Conservation (phyloP, 2,888 invertebrate species). For the Norana najaformis region DNA sequence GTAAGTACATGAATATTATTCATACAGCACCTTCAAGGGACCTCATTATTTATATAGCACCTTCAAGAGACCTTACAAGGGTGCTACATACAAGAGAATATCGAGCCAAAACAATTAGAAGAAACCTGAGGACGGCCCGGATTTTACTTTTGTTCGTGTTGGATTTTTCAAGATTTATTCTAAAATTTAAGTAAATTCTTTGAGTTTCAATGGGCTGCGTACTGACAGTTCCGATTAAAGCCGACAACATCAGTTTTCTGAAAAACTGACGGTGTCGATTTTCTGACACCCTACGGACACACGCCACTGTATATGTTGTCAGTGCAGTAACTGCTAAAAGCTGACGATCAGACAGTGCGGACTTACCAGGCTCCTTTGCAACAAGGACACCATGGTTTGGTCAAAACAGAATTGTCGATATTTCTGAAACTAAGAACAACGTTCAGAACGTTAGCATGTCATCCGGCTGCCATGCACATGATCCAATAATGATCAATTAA, state of each 20-base stretch:
- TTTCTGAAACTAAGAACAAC: constrained; percentile 18
- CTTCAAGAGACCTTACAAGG: not conserved
- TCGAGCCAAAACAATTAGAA: too few species aligned
- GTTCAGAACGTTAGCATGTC: not conserved
- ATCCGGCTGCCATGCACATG: not conserved
- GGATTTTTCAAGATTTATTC: too few species aligned
- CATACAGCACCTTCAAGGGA: not conserved
- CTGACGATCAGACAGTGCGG: not conserved
- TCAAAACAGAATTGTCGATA: not conserved
- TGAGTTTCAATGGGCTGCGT: not conserved
- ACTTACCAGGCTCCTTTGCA: constrained; percentile 1
- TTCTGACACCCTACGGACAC: too few species aligned
- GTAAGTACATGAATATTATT: not conserved
- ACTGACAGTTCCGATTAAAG: not conserved
- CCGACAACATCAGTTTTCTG: not conserved
- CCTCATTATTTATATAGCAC: not conserved
- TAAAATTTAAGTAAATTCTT: not conserved
- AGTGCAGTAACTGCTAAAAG: not conserved
- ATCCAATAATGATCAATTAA: not conserved
- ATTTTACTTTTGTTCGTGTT: too few species aligned
- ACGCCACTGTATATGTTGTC: not conserved
- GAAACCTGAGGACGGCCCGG: too few species aligned
- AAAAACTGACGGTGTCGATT: too few species aligned
- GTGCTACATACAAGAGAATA: too few species aligned
- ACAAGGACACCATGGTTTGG: constrained; percentile 7